Evolutionary conservation across 2,888 invertebrate species (phyloP), one percentile per base, ranked within the genome.

Genomic region (Arrhopalites spinosus): DNA sequence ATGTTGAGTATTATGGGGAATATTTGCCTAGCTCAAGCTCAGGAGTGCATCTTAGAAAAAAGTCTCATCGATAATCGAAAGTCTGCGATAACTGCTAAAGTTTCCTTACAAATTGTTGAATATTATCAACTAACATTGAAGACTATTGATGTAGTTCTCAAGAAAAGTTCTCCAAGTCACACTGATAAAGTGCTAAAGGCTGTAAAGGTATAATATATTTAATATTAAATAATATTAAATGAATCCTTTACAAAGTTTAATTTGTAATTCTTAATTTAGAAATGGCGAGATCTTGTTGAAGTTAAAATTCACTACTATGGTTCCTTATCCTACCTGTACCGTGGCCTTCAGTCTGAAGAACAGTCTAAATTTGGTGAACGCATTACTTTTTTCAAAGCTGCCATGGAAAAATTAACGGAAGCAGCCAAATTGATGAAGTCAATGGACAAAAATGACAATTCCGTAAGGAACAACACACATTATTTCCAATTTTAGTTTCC

Each of bases 31-130:
- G 97, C 96, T 1, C 98, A 98, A 86, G 97, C 97, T 0, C 98
- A 98, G 85, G 98, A 99, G 85, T 98, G 98, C 85, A 96, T 99
- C 84, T 87, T 99, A 73, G 98, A 98, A 85, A 99, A 99, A 86
- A 97, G 97, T 77, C 92, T 99, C 88, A 90, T 96, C 81, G 98
- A 98, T 86, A 95, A 95, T 84, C 89, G 96, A 66, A 98, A 96
- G 86, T 91, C 95, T 1, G 92, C 92, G 79, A 96, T 97, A 83
- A 93, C 83, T 88, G 91, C 91, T 15, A 93, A 93, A 87, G 91
- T 95, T 25, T 92, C 94, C 1, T 90, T 91, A 3, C 94, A 95
- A 86, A 91, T 94, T 79, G 90, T 91, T 25, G 92, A 93, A 78
- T 93, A 92, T 84, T 95, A 94, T 85, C 89, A 89, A 70, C 87